Percentiles rank a stretch among this genome's conserved stretches.
phyloP scores from a whole-genome alignment of 2,888 invertebrate species.

The Eristalis tenax region DNA sequence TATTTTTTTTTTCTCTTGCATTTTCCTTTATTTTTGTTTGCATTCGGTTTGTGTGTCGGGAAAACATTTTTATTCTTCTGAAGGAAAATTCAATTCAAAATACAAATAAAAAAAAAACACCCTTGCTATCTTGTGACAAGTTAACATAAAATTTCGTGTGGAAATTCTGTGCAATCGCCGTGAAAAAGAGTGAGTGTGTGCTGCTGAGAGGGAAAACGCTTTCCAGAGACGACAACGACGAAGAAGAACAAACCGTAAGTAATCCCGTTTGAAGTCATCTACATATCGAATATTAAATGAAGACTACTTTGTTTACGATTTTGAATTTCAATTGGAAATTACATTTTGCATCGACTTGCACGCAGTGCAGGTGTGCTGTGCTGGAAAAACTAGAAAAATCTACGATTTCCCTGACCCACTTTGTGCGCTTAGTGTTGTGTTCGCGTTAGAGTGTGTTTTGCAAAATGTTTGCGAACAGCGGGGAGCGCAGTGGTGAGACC shows the following conservation, averaged over 20 bases:
- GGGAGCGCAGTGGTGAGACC: not conserved
- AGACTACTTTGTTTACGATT: constrained; percentile 43
- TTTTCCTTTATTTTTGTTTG: constrained; percentile 15
- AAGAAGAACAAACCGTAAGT: constrained; percentile 31
- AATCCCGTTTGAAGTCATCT: not conserved
- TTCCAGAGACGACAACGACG: not conserved
- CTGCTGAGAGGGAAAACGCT: not conserved
- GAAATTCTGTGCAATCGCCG: not conserved
- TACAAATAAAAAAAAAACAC: not conserved
- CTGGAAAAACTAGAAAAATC: constrained; percentile 39
- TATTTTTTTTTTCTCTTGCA: not conserved
- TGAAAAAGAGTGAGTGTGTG: not conserved
- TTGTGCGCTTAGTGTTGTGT: not conserved
- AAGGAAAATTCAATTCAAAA: constrained; percentile 3
- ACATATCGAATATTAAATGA: not conserved
- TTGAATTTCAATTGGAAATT: not conserved
- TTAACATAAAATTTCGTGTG: constrained; percentile 5
- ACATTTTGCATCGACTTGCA: not conserved
- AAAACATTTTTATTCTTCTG: not conserved
- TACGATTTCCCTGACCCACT: constrained; percentile 55
- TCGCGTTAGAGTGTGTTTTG: not conserved
- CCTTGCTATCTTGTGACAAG: not conserved
- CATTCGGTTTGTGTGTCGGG: not conserved
- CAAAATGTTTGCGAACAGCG: not conserved
- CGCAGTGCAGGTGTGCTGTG: not conserved